Percentiles rank a stretch among this genome's conserved stretches.
phyloP scores from a whole-genome alignment of 2,888 invertebrate genomes.

The Agrotis exclamationis region DNA sequence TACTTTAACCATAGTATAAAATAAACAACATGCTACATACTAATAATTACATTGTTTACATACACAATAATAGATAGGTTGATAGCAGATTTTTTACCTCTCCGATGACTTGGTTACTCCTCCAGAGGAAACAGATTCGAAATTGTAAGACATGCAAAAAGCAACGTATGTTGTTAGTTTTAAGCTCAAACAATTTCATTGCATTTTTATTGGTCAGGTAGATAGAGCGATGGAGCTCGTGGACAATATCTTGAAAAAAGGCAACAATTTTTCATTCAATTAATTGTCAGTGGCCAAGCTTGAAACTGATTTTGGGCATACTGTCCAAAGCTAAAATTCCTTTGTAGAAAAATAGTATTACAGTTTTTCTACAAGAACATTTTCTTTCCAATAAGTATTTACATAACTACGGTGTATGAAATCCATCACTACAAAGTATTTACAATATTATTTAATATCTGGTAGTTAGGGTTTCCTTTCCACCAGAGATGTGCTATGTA shows the following conservation, averaged over 20 bases:
- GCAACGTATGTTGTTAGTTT: conserved; percentile 89
- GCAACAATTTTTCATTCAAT: background rate
- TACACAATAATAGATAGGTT: conserved; percentile 48
- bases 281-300: background rate
- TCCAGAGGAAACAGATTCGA: conserved; percentile 92
- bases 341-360: conserved; percentile 1
- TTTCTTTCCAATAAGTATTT: conserved; percentile 1
- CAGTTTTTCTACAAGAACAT: background rate
- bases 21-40: conserved; percentile 43
- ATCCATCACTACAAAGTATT: conserved; percentile 37
- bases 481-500: too few relatives aligned
- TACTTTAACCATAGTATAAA: conserved; percentile 18
- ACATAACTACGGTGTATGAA: background rate
- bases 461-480: conserved; percentile 6
- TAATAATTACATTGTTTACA: conserved; percentile 42
- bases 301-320: background rate
- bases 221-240: background rate
- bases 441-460: conserved; percentile 23
- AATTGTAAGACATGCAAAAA: conserved; percentile 94
- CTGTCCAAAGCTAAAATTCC: background rate
- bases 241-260: conserved; percentile 1
- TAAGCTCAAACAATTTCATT: conserved; percentile 51
- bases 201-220: background rate
- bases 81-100: conserved; percentile 80
- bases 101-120: conserved; percentile 92